phyloP scores from a whole-genome alignment of 2,888 invertebrate species.

The Machimus atricapillus region DNA sequence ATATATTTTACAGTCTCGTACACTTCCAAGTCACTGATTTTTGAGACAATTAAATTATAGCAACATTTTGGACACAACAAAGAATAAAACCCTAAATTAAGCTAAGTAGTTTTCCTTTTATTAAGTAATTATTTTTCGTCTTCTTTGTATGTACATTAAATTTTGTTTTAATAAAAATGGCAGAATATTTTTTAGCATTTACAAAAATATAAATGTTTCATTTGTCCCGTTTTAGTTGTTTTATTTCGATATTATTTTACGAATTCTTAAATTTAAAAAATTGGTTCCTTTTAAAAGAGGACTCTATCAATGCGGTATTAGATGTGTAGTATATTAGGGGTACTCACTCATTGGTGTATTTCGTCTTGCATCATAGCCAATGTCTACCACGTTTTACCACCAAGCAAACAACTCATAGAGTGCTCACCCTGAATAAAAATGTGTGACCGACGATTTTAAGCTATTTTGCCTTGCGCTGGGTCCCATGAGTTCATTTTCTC shows the following conservation, averaged over 20 bases:
- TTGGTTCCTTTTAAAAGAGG: background rate
- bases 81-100: background rate
- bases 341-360: too few relatives aligned
- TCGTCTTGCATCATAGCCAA: too few relatives aligned
- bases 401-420: too few relatives aligned
- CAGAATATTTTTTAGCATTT: background rate
- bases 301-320: too few relatives aligned
- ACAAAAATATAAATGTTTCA: background rate
- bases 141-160: background rate
- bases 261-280: background rate
- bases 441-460: too few relatives aligned
- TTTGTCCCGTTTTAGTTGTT: background rate
- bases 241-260: background rate
- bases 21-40: background rate
- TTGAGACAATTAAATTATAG: background rate
- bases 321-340: too few relatives aligned
- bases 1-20: background rate
- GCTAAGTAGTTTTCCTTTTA: background rate
- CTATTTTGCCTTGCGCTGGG: too few relatives aligned
- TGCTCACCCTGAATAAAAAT: too few relatives aligned
- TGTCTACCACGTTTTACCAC: too few relatives aligned
- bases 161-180: background rate
- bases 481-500: too few relatives aligned
- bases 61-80: background rate
- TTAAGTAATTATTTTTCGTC: background rate